Percentiles rank a stretch among this genome's conserved stretches.
Conservation (phyloP, 2,888 invertebrate genomes). For the Hypolimnas misippus region DNA sequence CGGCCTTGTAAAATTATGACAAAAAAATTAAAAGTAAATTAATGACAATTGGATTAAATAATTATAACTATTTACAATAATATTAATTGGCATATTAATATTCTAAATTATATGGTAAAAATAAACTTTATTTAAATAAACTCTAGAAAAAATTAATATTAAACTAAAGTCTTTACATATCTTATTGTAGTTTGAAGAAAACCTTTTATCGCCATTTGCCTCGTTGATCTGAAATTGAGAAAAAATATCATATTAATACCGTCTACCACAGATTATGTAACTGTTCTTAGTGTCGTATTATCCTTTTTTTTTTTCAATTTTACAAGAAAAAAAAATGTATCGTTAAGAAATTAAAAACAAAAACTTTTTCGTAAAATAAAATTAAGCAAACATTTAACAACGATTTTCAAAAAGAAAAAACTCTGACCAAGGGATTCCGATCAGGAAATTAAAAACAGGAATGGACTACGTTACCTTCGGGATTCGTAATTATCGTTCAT, state of each 20-base stretch:
- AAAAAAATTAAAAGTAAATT: too few species aligned
- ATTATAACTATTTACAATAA: too few species aligned
- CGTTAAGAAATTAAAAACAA: neutral
- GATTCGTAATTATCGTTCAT: slow-evolving; percentile 17
- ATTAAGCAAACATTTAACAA: neutral
- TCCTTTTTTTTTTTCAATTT: neutral
- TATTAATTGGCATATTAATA: too few species aligned
- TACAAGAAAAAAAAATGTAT: neutral
- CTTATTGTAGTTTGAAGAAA: neutral
- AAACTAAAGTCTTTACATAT: neutral
- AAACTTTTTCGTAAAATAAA: neutral
- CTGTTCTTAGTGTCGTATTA: neutral
- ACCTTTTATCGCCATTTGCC: neutral
- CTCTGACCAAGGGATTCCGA: neutral
- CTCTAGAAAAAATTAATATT: neutral
- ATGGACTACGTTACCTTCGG: slow-evolving; percentile 1
- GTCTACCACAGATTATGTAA: neutral
- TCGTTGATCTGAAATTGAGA: slow-evolving; percentile 5
- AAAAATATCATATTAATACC: neutral
- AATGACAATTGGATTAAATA: too few species aligned
- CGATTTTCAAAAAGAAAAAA: neutral
- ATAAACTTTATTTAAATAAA: too few species aligned
- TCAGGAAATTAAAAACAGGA: slow-evolving; percentile 20
- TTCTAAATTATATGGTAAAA: too few species aligned
- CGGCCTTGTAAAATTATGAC: too few species aligned